Evolutionary conservation across 2,797 vertebrate genomes (phyloP).

Genomic region (Dendrocincla tyrannina): DNA sequence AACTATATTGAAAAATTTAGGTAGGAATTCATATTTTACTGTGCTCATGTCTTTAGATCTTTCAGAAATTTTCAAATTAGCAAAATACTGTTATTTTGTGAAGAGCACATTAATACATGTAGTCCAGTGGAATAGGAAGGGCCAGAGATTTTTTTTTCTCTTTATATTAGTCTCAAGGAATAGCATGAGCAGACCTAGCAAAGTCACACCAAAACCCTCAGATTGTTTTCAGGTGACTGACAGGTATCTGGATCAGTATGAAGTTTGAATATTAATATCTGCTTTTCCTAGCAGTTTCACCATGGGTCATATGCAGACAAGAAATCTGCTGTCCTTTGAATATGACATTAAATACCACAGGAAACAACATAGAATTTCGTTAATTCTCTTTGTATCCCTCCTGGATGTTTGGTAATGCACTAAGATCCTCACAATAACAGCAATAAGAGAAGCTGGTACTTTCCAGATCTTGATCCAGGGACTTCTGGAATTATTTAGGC

Average conservation of each 20-base stretch:
- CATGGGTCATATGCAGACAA: neutral
- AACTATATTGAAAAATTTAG: neutral
- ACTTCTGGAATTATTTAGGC: neutral
- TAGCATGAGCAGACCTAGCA: neutral
- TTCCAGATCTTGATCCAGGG: neutral
- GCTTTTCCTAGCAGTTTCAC: neutral
- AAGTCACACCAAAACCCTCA: neutral
- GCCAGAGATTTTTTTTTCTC: neutral
- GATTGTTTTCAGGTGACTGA: neutral
- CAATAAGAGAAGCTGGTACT: neutral
- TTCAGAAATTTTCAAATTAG: neutral
- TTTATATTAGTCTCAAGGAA: neutral
- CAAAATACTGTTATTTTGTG: neutral
- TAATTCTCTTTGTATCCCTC: neutral
- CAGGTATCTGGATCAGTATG: neutral
- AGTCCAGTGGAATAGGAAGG: neutral
- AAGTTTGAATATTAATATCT: neutral
- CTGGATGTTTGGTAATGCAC: neutral
- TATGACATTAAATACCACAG: conserved; percentile 6
- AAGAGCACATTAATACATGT: neutral
- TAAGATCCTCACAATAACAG: neutral
- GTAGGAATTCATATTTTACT: neutral
- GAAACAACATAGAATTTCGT: neutral
- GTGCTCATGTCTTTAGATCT: neutral
- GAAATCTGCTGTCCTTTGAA: conserved; percentile 8